Percentiles rank a stretch among this genome's conserved stretches.
Evolutionary conservation across 1,140 invertebrate genomes (phyloP).

Genomic region (Pseudomyrmex cubaensis): DNA sequence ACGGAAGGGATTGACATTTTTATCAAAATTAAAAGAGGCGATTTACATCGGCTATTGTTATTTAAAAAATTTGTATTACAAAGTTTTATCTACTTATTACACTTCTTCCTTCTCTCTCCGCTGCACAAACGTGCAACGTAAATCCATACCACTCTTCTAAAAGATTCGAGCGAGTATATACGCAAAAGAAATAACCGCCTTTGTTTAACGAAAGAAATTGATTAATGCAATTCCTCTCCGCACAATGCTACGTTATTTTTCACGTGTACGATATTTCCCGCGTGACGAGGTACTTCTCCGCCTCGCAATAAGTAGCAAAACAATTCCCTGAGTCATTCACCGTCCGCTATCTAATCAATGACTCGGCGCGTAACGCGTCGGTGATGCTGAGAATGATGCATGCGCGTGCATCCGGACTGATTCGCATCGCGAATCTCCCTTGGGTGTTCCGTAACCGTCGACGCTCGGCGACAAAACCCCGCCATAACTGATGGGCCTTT

Average conservation of each 20-base stretch:
- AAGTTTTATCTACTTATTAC: not conserved
- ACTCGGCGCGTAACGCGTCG: slow-evolving; percentile 69
- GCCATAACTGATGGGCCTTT: slow-evolving; percentile 75
- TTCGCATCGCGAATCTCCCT: slow-evolving; percentile 32
- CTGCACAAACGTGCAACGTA: no score
- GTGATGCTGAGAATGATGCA: slow-evolving; percentile 70
- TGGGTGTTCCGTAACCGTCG: slow-evolving; percentile 62
- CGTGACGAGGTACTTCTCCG: slow-evolving; percentile 42
- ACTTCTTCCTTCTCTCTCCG: not conserved
- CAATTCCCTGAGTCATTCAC: slow-evolving; percentile 63
- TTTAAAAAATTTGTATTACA: no score
- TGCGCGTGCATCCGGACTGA: slow-evolving; percentile 23
- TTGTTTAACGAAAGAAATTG: not conserved
- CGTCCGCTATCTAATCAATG: slow-evolving; percentile 72
- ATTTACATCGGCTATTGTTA: no score
- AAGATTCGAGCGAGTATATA: no score
- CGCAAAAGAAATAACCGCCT: not conserved
- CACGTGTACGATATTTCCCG: not conserved
- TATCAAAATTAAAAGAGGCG: not conserved
- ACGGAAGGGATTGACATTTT: not conserved
- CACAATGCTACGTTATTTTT: not conserved
- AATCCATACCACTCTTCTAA: no score
- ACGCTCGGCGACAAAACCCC: slow-evolving; percentile 68
- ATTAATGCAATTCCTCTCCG: not conserved
- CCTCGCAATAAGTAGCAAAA: slow-evolving; percentile 73